Percentiles rank a stretch among this genome's conserved stretches.
phyloP scores from a whole-genome alignment of 2,113 vertebrate genomes.

The Megaceryle maxima region DNA sequence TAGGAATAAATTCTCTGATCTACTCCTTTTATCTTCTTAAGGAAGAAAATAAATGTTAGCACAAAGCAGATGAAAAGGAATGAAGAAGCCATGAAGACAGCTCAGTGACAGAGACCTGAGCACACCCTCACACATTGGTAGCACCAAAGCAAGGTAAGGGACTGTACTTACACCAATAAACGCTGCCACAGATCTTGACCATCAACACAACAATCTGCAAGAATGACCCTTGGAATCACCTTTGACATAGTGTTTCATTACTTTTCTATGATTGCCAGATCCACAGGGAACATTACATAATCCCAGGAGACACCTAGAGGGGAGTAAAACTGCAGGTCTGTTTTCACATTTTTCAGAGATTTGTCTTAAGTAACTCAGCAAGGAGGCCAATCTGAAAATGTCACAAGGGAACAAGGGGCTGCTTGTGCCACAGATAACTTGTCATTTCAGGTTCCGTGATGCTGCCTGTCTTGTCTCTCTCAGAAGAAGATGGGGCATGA shows the following conservation, averaged over 20 bases:
- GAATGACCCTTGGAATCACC: background rate
- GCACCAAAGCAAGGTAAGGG: background rate
- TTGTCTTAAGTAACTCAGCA: background rate
- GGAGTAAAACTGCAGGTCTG: background rate
- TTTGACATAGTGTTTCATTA: background rate
- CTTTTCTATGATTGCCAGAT: background rate
- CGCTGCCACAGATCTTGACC: background rate
- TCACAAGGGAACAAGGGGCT: accelerated
- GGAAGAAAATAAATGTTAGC: background rate
- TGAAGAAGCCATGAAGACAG: background rate
- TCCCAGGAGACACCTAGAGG: background rate
- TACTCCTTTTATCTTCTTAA: background rate
- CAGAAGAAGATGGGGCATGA: background rate
- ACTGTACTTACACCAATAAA: background rate
- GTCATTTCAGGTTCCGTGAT: background rate
- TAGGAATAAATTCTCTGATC: background rate
- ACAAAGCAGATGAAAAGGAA: background rate
- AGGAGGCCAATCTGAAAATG: background rate
- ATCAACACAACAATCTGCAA: background rate
- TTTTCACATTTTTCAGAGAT: background rate
- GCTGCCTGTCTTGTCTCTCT: background rate
- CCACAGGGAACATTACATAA: background rate
- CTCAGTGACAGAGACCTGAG: background rate
- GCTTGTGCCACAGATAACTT: accelerated
- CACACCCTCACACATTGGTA: background rate